These are phyloP conservation scores for Andrena marginata DNA, from an alignment of 2,888 invertebrate species.

Conservation along the genomic window DNA sequence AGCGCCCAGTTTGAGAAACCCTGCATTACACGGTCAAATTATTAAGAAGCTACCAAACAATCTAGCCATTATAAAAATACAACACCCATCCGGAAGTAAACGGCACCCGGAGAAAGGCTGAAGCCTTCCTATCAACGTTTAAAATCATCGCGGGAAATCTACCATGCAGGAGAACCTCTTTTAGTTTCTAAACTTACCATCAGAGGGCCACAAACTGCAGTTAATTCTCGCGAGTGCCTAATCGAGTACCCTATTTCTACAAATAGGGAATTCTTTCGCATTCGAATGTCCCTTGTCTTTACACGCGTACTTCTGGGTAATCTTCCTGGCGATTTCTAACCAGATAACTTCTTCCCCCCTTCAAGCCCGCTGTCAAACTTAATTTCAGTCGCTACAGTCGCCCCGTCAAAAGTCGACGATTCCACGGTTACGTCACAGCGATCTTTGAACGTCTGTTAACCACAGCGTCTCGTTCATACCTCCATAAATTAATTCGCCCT, in stretches of 20 bases:
- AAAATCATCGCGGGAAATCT: background rate
- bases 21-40: too few species aligned
- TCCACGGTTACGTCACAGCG: conserved; percentile 57
- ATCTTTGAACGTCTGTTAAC: conserved; percentile 31
- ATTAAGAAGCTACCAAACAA: too few species aligned
- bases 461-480: conserved; percentile 19
- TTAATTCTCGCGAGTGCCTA: background rate
- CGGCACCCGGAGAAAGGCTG: too few species aligned
- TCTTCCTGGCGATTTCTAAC: background rate
- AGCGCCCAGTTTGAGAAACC: too few species aligned
- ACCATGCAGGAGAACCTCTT: background rate
- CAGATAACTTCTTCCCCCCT: background rate
- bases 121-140: background rate
- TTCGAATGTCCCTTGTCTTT: background rate
- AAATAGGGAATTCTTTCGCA: background rate
- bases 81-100: too few species aligned
- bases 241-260: background rate
- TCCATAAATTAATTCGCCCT: conserved; percentile 6
- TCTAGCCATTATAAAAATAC: too few species aligned
- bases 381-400: conserved; percentile 13
- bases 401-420: conserved; percentile 21
- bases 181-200: background rate
- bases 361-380: background rate
- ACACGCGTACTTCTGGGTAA: background rate
- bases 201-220: background rate